Evolutionary conservation across 1,140 invertebrate species (phyloP), one percentile per base, ranked within the genome.

Genomic region (Heliconius melpomene): DNA sequence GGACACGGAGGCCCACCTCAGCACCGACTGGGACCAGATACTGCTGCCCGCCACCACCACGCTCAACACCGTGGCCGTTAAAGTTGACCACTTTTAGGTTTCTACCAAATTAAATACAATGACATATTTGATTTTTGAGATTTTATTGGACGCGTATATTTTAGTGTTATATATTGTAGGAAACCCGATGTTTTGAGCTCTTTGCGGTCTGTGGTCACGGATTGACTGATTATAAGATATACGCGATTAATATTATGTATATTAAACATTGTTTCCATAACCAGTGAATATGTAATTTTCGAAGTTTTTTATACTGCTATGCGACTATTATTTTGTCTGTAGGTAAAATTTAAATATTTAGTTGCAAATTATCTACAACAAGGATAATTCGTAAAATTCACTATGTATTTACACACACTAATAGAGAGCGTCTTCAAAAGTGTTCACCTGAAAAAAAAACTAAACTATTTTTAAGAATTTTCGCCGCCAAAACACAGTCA

Each of bases 41-140:
- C 96, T 96, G 93, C 95, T 96, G 88, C 97, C 95, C 83, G 96
- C 96, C 52, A 97, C 96, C 93, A 97, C 97, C 86, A 97, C 96
- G 9, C 96, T 97, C 32, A 97, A 98, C 90, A 97, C 97, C 82
- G 97, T 98, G 11, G 97, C 97, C 70, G 98, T 98, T 74, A 96
- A 98, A 94, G 97, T 98, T 72, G 98, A 98, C 94, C 98, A 98
- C 94, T 98, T 98, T 94, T 98, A 82, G 66, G 73, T 70, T 38
- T 82, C 66, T 82, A 72, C 74, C 50, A 79, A 72, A 79, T 75
- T 57, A 72, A 3, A 50, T 32, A 52, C n/a, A 52, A 7, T 18
- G 18, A 20, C 7, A 52, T 52, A 6, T 52, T 52, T 52, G 50
- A 52, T 20, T 52, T 20, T 46, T 13, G 11, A 11, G 2, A 5